Base-by-base conservation (phyloP, 2,888 invertebrate genomes). In the Pyrgus malvae region DNA sequence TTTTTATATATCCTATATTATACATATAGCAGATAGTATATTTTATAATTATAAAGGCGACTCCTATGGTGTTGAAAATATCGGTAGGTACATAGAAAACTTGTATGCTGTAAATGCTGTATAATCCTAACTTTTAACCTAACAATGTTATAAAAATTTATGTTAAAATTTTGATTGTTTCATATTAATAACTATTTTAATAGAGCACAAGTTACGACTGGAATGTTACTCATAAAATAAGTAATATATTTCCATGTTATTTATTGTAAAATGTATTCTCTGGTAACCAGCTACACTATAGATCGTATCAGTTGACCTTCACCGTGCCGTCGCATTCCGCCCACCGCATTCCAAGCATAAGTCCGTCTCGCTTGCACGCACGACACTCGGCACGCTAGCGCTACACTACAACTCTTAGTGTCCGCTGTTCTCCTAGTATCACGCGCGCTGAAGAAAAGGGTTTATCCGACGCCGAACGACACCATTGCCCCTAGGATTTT, bases 391-490 rank as follows among this genome's bases (percentile, higher is more conserved):
- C 55, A 65, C 64, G 64, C 62, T 64, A 63, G 67, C 68, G 73
- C 62, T 74, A 62, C 64, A 66, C 63, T 63, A 64, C 70, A 85
- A 70, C 88, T 88, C 85, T 74, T 81, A 68, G 61, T 54, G 40
- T 60, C 67, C 72, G 69, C 84, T 89, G 85, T 57, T 70, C 70
- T 79, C 89, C 90, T 89, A 86, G 90, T 90, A 89, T 84, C 87
- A 80, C 86, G 89, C 89, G 89, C 89, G 90, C 89, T 88, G 87
- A 88, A 89, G 90, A 90, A 90, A 89, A 90, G 90, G 89, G 90
- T 90, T 90, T 90, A 90, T 89, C 90, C 89, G 90, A 88, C 85
- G 89, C 81, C 73, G 78, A 74, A 69, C 78, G 83, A 79, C 85
- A 79, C 79, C 79, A 74, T 73, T 78, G 79, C 78, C 76, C 74